phyloP scores from a whole-genome alignment of 2,113 vertebrate genomes.

The Chinchilla lanigera region DNA sequence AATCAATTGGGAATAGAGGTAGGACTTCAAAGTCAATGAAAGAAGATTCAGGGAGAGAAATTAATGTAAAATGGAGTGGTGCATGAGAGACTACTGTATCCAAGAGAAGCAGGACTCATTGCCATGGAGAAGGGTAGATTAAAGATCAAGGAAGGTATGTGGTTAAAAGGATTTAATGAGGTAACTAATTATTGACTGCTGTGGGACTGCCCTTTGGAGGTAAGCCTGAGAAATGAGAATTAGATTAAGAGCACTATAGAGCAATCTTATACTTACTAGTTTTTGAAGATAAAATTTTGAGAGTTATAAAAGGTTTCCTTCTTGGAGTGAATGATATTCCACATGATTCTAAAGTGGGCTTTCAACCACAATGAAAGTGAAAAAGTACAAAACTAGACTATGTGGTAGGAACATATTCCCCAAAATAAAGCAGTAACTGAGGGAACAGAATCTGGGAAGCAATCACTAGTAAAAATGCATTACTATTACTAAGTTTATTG shows the following conservation, averaged over 20 bases:
- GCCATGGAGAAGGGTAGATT: neutral
- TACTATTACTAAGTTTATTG: neutral
- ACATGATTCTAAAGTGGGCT: neutral
- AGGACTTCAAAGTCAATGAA: neutral
- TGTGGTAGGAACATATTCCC: neutral
- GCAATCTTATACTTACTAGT: neutral
- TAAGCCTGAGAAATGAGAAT: neutral
- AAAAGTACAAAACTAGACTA: neutral
- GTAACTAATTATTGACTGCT: neutral
- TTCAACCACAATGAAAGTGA: neutral
- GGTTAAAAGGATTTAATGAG: neutral
- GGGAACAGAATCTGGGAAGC: neutral
- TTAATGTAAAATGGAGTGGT: neutral
- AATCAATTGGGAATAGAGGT: neutral
- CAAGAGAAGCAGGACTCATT: neutral
- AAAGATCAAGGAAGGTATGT: neutral
- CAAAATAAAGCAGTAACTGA: neutral
- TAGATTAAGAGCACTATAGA: neutral
- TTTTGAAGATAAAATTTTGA: neutral
- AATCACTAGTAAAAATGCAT: neutral
- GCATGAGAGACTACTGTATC: neutral
- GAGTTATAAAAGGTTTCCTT: neutral
- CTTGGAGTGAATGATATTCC: neutral
- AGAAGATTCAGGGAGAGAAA: neutral
- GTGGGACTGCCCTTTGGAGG: neutral